Evolutionary conservation across 2,113 vertebrate genomes (phyloP).

Genomic region (Aleadryas rufinucha): DNA sequence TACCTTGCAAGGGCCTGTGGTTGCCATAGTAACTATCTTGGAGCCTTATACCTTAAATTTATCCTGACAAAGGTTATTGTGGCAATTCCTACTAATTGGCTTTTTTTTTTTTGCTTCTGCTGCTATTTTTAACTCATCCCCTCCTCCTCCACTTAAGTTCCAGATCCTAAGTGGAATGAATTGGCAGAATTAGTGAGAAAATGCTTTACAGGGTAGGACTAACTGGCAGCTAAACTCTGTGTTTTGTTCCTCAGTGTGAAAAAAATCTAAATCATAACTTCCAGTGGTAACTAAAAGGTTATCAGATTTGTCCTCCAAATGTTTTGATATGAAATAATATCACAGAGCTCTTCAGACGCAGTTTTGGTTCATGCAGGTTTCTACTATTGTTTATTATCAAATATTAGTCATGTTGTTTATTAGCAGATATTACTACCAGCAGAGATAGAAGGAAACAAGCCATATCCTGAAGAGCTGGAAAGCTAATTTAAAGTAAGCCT

Average conservation of each 20-base stretch:
- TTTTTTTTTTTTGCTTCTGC: neutral
- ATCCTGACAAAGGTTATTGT: slow-evolving; percentile 68
- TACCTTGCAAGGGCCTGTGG: slow-evolving; percentile 43
- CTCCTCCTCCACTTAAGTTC: neutral
- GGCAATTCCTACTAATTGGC: slow-evolving; percentile 61
- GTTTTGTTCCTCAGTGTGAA: neutral
- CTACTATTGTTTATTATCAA: neutral
- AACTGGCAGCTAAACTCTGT: neutral
- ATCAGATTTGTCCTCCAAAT: neutral
- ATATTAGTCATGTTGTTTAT: neutral
- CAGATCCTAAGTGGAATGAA: slow-evolving; percentile 6
- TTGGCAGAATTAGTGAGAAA: neutral
- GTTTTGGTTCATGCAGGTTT: neutral
- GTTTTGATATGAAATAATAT: neutral
- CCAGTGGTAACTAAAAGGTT: neutral
- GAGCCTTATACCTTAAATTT: slow-evolving; percentile 62
- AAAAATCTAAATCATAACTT: neutral
- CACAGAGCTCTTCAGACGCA: neutral
- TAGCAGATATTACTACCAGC: neutral
- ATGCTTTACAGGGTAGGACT: neutral
- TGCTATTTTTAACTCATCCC: slow-evolving; percentile 51
- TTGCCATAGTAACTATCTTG: slow-evolving; percentile 65
- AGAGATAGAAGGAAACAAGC: neutral
- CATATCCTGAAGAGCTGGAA: neutral
- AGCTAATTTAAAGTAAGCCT: neutral